These are phyloP conservation scores for Peromyscus maniculatus DNA, from an alignment of 2,113 vertebrate genomes.

Conservation along the genomic window DNA sequence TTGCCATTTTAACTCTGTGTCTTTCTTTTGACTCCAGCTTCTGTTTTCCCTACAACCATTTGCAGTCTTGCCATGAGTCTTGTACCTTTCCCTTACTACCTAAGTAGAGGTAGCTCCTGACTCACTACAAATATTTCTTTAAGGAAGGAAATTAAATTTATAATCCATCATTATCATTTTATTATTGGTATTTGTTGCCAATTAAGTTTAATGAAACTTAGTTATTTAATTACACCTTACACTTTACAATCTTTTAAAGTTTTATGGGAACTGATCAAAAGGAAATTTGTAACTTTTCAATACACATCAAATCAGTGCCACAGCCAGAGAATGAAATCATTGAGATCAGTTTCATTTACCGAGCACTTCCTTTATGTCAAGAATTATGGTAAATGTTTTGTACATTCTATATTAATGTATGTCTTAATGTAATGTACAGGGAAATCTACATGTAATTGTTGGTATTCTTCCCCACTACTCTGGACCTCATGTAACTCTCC, in stretches of 20 bases:
- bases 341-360: neutral
- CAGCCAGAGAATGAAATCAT: neutral
- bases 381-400: neutral
- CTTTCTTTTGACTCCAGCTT: neutral
- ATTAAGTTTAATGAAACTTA: conserved; percentile 25
- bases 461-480: neutral
- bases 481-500: neutral
- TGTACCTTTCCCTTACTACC: neutral
- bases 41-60: too few relatives aligned
- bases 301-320: neutral
- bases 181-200: conserved; percentile 25
- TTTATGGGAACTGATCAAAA: conserved; percentile 19
- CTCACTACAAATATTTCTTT: neutral
- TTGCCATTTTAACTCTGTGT: too few relatives aligned
- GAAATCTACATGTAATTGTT: neutral
- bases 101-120: neutral
- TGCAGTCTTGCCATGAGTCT: neutral
- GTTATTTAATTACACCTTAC: conserved; percentile 46
- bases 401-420: neutral
- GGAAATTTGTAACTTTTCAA: neutral
- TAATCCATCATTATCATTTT: conserved; percentile 30
- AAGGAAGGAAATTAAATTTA: neutral
- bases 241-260: neutral
- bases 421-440: neutral
- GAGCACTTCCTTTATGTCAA: neutral